Conservation (phyloP, 1,140 invertebrate species). For the Eulimnadia texana region DNA sequence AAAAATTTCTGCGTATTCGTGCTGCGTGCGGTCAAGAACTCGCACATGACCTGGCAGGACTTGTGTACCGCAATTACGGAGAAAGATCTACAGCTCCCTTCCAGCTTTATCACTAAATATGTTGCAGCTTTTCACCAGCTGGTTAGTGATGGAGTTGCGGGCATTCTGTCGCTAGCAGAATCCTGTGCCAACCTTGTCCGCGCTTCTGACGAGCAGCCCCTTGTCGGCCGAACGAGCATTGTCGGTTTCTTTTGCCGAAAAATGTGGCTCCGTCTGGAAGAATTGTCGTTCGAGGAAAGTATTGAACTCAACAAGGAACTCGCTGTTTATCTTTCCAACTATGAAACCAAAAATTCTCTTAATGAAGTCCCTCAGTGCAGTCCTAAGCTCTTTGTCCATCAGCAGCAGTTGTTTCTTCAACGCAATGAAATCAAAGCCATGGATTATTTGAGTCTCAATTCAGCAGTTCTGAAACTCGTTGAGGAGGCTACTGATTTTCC, state of each 20-base stretch:
- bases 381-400: not conserved
- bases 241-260: not conserved
- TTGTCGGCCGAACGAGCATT: not conserved
- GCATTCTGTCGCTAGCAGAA: not conserved
- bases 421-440: not conserved
- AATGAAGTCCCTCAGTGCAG: too few relatives aligned
- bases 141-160: not conserved
- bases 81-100: not conserved
- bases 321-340: not conserved
- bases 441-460: not conserved
- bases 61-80: not conserved
- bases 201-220: not conserved
- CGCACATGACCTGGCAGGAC: not conserved
- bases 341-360: too few relatives aligned
- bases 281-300: not conserved
- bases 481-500: not conserved
- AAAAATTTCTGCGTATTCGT: not conserved
- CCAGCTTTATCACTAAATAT: not conserved
- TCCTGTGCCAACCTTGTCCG: not conserved
- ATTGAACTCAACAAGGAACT: not conserved
- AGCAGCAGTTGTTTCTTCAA: not conserved
- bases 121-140: not conserved
- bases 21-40: not conserved
- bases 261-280: not conserved
- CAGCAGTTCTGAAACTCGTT: not conserved